phyloP scores from a whole-genome alignment of 2,113 vertebrate genomes.

The Raja brachyura region DNA sequence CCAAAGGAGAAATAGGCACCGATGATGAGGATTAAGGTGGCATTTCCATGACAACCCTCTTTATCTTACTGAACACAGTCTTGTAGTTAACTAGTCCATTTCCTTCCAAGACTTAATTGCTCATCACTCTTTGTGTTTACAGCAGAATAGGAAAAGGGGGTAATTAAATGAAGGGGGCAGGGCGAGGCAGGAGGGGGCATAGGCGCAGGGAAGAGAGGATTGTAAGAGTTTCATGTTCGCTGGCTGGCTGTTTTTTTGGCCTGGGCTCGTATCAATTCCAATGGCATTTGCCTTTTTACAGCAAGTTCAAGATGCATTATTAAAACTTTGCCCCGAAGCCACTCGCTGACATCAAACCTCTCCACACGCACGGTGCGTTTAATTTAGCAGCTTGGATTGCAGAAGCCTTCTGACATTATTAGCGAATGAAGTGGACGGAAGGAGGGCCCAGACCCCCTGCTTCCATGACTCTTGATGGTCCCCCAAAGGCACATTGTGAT shows the following conservation, averaged over 20 bases:
- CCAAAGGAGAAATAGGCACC: background rate
- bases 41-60: conserved; percentile 15
- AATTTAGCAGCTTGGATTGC: conserved; percentile 16
- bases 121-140: conserved; percentile 27
- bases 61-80: conserved; percentile 6
- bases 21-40: conserved; percentile 22
- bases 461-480: background rate
- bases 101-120: background rate
- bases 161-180: conserved; percentile 8
- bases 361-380: background rate
- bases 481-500: background rate
- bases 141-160: background rate
- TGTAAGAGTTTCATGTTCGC: background rate
- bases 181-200: too few species aligned
- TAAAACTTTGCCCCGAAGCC: background rate
- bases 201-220: background rate
- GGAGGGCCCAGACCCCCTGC: background rate
- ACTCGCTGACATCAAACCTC: background rate
- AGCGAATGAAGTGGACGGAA: background rate
- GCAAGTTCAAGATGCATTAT: background rate
- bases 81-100: conserved; percentile 2
- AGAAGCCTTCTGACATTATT: background rate
- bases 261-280: background rate
- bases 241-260: background rate
- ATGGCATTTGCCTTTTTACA: background rate